These are phyloP conservation scores for Peromyscus attwateri DNA, from an alignment of 2,797 vertebrate species.

Conservation along the genomic window DNA sequence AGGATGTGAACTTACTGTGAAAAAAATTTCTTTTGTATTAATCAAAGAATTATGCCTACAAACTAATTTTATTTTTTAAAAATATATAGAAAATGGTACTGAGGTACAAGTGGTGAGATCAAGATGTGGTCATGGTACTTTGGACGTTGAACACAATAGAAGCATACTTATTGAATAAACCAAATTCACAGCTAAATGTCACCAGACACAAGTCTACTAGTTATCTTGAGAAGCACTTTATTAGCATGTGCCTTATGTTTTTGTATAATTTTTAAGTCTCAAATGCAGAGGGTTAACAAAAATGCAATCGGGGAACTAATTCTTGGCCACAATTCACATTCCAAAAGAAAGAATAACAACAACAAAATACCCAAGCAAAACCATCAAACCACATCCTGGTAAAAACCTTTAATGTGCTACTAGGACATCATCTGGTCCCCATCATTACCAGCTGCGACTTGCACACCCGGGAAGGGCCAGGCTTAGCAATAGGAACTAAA, in stretches of 20 bases:
- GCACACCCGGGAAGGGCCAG: slow-evolving; percentile 75
- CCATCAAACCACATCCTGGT: slow-evolving; percentile 85
- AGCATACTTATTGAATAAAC: slow-evolving; percentile 27
- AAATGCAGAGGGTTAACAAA: slow-evolving; percentile 67
- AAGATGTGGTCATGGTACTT: background rate
- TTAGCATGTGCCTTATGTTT: slow-evolving; percentile 47
- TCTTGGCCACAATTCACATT: slow-evolving; percentile 79
- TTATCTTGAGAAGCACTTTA: slow-evolving; percentile 57
- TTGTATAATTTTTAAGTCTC: slow-evolving; percentile 66
- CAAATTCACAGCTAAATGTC: slow-evolving; percentile 50
- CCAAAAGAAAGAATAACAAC: slow-evolving; percentile 83
- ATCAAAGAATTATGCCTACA: background rate
- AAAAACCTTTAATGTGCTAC: slow-evolving; percentile 79
- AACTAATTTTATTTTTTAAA: background rate
- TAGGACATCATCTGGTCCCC: slow-evolving; percentile 82
- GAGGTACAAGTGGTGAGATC: slow-evolving; percentile 14
- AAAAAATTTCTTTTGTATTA: slow-evolving; percentile 7
- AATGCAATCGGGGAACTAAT: slow-evolving; percentile 76
- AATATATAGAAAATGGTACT: background rate
- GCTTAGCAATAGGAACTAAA: slow-evolving; percentile 75
- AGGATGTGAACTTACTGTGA: background rate
- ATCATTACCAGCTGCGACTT: slow-evolving; percentile 83
- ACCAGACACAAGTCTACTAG: background rate
- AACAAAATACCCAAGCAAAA: slow-evolving; percentile 82
- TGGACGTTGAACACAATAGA: background rate